Evolutionary conservation across 2,888 invertebrate genomes (phyloP).

Genomic region (Mythimna lalbum): DNA sequence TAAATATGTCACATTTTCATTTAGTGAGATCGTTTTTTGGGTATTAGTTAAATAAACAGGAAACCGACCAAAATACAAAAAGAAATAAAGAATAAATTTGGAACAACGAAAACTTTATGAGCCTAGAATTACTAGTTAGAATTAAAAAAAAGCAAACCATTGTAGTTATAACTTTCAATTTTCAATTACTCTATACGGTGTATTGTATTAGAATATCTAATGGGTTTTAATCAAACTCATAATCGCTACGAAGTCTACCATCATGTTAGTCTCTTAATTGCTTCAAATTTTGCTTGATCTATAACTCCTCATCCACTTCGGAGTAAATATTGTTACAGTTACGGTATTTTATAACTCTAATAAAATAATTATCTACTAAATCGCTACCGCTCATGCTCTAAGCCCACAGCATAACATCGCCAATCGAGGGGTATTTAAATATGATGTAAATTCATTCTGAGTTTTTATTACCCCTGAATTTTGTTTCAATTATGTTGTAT

Average conservation of each 20-base stretch:
- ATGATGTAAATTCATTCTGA: constrained; percentile 77
- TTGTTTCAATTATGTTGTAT: constrained; percentile 57
- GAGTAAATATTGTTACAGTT: background rate
- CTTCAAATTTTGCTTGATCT: background rate
- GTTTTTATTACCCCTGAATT: constrained; percentile 70
- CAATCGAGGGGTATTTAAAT: constrained; percentile 73
- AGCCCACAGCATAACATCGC: constrained; percentile 21
- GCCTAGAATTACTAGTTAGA: too few relatives aligned
- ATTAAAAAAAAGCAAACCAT: too few relatives aligned
- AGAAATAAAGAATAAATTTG: too few relatives aligned
- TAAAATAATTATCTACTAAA: background rate
- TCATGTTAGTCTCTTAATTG: background rate
- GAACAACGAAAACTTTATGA: too few relatives aligned
- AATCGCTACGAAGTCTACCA: background rate
- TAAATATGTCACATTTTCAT: too few relatives aligned
- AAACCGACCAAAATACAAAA: too few relatives aligned
- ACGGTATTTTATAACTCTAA: background rate
- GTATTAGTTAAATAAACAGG: too few relatives aligned
- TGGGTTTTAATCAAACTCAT: background rate
- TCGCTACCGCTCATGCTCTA: constrained; percentile 36
- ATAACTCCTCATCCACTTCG: background rate
- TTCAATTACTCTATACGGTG: background rate
- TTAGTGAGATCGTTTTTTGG: too few relatives aligned
- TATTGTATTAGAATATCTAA: background rate
- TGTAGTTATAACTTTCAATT: too few relatives aligned